phyloP scores from a whole-genome alignment of 2,113 vertebrate species.

The Limnothrissa miodon region DNA sequence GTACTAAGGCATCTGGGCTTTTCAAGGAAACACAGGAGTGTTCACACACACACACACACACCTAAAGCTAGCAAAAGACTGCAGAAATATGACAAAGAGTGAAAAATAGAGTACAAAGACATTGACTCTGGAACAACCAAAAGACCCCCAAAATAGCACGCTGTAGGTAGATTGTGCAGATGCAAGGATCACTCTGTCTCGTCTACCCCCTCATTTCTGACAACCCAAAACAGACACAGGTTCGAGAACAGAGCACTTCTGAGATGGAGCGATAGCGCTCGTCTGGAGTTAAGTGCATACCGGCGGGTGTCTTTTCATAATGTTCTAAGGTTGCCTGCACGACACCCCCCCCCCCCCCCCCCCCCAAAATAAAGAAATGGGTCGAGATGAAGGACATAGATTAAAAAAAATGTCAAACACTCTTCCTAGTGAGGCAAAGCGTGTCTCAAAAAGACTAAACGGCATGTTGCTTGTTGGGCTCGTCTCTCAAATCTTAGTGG shows the following conservation, averaged over 20 bases:
- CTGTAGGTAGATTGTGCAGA: neutral
- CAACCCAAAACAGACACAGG: slow-evolving; percentile 15
- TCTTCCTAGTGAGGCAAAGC: neutral
- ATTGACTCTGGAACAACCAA: neutral
- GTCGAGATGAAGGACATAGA: slow-evolving; percentile 70
- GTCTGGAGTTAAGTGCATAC: slow-evolving; percentile 53
- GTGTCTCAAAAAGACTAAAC: neutral
- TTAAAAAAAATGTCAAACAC: slow-evolving; percentile 50
- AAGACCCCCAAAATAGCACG: slow-evolving; percentile 10
- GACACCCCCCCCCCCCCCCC: too few relatives aligned
- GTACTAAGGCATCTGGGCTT: neutral
- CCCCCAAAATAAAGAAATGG: slow-evolving; percentile 64
- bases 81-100: neutral
- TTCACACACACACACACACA: too few relatives aligned
- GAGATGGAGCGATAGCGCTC: slow-evolving; percentile 67
- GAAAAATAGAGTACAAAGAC: neutral
- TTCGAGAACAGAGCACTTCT: slow-evolving; percentile 49
- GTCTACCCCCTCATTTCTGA: neutral
- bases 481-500: neutral
- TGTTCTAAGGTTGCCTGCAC: slow-evolving; percentile 65
- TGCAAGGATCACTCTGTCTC: slow-evolving; percentile 8
- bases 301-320: slow-evolving; percentile 56
- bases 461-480: neutral
- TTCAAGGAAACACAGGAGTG: neutral
- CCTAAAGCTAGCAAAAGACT: too few relatives aligned